Evolutionary conservation across 1,140 invertebrate species (phyloP).

Genomic region (Temnothorax curvispinosus): DNA sequence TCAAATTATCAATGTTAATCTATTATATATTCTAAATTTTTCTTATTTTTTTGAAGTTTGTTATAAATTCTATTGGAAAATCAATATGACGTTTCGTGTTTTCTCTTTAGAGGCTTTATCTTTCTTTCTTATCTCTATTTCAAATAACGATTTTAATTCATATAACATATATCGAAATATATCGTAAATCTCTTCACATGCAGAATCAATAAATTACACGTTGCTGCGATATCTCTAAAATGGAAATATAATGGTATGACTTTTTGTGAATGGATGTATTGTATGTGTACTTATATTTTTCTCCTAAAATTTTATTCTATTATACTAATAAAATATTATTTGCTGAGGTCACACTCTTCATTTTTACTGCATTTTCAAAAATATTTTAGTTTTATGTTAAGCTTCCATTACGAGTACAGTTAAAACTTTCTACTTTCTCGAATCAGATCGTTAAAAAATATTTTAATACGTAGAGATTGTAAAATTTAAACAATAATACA

Average conservation of each 20-base stretch:
- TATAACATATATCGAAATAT: constrained; percentile 5
- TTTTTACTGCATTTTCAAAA: neutral
- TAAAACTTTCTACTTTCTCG: constrained; percentile 5
- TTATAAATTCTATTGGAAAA: constrained; percentile 14
- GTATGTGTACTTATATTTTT: neutral
- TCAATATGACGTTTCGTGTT: constrained; percentile 14
- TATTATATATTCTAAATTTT: neutral
- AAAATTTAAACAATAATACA: neutral
- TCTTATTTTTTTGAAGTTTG: constrained; percentile 17
- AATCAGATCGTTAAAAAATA: neutral
- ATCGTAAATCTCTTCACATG: constrained; percentile 13
- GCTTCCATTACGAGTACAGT: neutral
- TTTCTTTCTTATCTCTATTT: neutral
- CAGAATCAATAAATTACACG: constrained; percentile 15
- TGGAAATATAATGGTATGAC: neutral
- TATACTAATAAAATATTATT: constrained; percentile 24
- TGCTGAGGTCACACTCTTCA: neutral
- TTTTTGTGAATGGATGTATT: neutral
- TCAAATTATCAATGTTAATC: neutral
- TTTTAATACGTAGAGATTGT: neutral
- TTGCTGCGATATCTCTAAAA: constrained; percentile 18
- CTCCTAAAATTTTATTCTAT: neutral
- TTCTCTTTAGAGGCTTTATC: neutral
- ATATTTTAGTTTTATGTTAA: neutral
- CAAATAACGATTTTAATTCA: constrained; percentile 4